Evolutionary conservation across 2,797 vertebrate genomes (phyloP), one percentile per base, ranked within the genome.

Genomic region (Merluccius polli): DNA sequence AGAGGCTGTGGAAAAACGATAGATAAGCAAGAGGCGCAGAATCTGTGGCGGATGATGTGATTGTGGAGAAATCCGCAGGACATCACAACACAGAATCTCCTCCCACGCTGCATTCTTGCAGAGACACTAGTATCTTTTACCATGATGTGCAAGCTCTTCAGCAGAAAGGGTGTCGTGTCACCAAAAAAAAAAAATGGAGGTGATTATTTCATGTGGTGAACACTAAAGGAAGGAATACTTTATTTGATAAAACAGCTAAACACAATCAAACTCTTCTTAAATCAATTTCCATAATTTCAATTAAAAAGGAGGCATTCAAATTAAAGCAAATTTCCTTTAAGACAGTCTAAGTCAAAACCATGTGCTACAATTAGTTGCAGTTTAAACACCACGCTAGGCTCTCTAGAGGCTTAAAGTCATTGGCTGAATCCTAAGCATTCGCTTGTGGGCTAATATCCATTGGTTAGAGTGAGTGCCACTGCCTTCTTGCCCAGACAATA

Each of bases 401-500:
- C 73, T 79, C 67, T 7, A n/a, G 38, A 16, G 24, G 79, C 75
- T 80, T 48, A 74, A 78, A 12, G 21, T 75, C 83, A 85, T 81
- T 86, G 84, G 86, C 81, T 71, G 68, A 82, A 78, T 82, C 82
- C 70, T 74, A 38, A 82, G 80, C 83, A 82, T 86, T 88, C 76
- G 86, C 79, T 87, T 84, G 81, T 81, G 86, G 83, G 78, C 84
- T 79, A 80, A 88, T 78, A 82, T 78, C 79, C 81, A 88, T 89
- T 90, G 86, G 90, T 88, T 89, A 85, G 85, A 82, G 81, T 83
- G 88, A 85, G 76, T 75, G 84, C 83, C 78, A 77, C 83, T 80
- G 87, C 87, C 81, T 84, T 87, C 86, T 87, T 82, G 81, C 77
- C 80, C 72, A 86, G 73, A 92, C 91, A 92, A 91, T 85, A 82